Conservation (phyloP, 2,888 invertebrate species). For the Myopa testacea region DNA sequence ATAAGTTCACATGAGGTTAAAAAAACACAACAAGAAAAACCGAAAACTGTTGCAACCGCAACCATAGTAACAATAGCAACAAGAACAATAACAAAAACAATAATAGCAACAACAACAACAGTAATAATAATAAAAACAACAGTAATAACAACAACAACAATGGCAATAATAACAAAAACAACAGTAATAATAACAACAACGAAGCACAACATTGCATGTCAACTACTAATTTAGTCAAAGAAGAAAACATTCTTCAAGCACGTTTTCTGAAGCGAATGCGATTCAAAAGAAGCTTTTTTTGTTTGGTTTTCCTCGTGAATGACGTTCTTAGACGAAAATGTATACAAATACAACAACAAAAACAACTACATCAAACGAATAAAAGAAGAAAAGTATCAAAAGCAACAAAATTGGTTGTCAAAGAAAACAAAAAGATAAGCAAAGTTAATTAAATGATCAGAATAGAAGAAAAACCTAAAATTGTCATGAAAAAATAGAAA, state of each 20-base stretch:
- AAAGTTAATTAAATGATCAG: not conserved
- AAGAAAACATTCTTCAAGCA: constrained; percentile 4
- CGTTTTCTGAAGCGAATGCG: not conserved
- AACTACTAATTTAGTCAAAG: not conserved
- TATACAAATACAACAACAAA: too few species aligned
- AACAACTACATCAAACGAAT: too few species aligned
- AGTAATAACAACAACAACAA: constrained; percentile 4
- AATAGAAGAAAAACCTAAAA: not conserved
- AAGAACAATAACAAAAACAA: constrained; percentile 9
- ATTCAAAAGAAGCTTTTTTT: not conserved
- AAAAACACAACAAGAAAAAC: too few species aligned
- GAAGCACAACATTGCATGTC: constrained; percentile 3
- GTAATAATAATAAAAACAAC: constrained; percentile 1
- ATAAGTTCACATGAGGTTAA: too few species aligned
- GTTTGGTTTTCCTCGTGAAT: too few species aligned
- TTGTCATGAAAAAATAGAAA: not conserved
- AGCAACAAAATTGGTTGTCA: too few species aligned
- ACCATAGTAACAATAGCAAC: not conserved
- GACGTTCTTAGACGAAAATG: too few species aligned
- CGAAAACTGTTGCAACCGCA: not conserved
- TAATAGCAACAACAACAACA: constrained; percentile 3
- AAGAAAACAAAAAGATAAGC: not conserved
- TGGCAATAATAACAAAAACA: not conserved
- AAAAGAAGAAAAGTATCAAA: too few species aligned
- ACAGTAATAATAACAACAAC: constrained; percentile 4